Conservation (phyloP, 2,113 vertebrate genomes). For the Elephantulus edwardii region DNA sequence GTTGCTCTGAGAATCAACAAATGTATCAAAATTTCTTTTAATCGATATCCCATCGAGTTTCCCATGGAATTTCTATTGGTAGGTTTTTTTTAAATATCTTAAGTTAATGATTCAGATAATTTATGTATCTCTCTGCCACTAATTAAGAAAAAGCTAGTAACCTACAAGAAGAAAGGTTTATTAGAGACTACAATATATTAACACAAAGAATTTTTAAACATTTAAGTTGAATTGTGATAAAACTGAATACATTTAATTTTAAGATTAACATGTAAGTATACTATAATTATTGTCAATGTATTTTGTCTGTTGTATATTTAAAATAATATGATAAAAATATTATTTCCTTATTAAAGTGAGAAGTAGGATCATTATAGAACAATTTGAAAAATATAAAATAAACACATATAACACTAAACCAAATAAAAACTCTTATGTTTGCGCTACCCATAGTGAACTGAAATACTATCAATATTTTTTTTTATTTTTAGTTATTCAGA, state of each 20-base stretch:
- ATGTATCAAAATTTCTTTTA: conserved; percentile 76
- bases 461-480: background rate
- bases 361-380: conserved; percentile 10
- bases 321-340: background rate
- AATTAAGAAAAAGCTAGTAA: background rate
- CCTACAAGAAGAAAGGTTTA: background rate
- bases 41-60: conserved; percentile 74
- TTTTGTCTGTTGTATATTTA: conserved; percentile 1
- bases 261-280: background rate
- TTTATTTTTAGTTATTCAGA: background rate
- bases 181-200: background rate
- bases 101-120: background rate
- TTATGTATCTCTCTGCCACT: background rate
- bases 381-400: background rate
- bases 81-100: conserved; percentile 57
- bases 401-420: no score
- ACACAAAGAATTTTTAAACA: background rate
- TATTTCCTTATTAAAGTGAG: background rate
- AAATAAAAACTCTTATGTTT: background rate
- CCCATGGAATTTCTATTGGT: conserved; percentile 84
- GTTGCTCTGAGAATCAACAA: conserved; percentile 71
- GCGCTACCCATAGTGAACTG: background rate
- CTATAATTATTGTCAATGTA: background rate
- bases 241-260: conserved; percentile 32
- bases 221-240: background rate